Evolutionary conservation across 2,113 vertebrate species (phyloP).

Genomic region (Hypomesus transpacificus): DNA sequence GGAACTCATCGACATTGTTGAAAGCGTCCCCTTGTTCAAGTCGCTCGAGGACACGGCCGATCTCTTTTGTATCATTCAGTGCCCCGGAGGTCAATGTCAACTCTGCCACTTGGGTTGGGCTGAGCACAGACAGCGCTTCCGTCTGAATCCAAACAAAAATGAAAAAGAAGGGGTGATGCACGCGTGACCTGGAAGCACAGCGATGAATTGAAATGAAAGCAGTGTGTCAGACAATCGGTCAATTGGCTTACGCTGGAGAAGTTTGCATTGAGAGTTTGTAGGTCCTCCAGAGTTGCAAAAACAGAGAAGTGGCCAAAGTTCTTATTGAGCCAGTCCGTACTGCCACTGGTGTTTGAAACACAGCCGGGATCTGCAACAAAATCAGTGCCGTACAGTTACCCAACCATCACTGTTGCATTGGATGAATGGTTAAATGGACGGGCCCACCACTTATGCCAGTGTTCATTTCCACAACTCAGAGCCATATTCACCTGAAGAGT

Average conservation of each 20-base stretch:
- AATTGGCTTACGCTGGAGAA: constrained; percentile 50
- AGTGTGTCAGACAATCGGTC: too few relatives aligned
- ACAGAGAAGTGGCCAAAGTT: constrained; percentile 45
- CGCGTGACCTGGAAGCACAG: neutral
- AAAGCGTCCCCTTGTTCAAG: constrained; percentile 20
- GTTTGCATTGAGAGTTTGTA: constrained; percentile 46
- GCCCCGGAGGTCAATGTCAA: constrained; percentile 32
- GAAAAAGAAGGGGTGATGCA: neutral
- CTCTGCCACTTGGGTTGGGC: constrained; percentile 40
- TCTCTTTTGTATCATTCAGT: constrained; percentile 17
- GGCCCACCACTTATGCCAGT: neutral
- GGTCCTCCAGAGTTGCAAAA: constrained; percentile 33
- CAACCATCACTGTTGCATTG: too few relatives aligned
- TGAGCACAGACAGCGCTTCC: constrained; percentile 24
- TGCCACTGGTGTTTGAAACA: constrained; percentile 14
- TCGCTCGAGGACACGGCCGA: constrained; percentile 14
- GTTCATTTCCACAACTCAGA: neutral
- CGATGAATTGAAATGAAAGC: neutral
- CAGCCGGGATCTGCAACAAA: constrained; percentile 47
- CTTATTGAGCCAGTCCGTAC: constrained; percentile 34
- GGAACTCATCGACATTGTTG: constrained; percentile 12
- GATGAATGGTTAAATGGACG: neutral
- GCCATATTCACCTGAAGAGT: constrained; percentile 38
- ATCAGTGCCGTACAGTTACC: neutral
- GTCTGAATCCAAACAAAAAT: constrained; percentile 14